A percentile compares a stretch with the other conserved stretches of the same genome.
Conservation (phyloP, 2,797 vertebrate species). For the Platyrinchus mystaceus region DNA sequence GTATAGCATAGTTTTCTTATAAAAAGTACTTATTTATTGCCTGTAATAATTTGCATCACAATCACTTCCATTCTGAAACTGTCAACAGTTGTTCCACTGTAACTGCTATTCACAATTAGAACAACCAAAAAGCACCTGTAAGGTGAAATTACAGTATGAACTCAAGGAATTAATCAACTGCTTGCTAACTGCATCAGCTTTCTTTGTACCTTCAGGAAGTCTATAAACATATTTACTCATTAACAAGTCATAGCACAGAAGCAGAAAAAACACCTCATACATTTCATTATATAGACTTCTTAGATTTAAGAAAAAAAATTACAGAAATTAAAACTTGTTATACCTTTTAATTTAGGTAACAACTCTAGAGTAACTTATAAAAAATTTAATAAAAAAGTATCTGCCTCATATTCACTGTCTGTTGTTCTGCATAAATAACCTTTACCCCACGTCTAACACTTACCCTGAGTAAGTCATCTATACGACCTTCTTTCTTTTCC, state of each 20-base stretch:
- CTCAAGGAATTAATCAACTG: neutral
- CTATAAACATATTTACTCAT: neutral
- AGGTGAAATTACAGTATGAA: neutral
- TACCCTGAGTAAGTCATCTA: conserved; percentile 98
- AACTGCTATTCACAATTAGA: neutral
- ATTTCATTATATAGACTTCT: neutral
- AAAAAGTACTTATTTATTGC: neutral
- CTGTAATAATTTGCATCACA: neutral
- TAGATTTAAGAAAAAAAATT: neutral
- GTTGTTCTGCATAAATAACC: neutral
- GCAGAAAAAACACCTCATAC: neutral
- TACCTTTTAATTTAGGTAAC: neutral
- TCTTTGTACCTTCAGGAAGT: neutral
- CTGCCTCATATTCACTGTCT: neutral
- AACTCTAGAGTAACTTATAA: neutral
- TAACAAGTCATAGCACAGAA: neutral
- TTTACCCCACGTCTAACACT: conserved; percentile 63
- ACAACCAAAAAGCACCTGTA: neutral
- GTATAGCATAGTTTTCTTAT: neutral
- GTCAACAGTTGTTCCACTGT: neutral
- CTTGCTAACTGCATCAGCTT: neutral
- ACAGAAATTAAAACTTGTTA: neutral
- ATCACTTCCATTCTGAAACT: neutral
- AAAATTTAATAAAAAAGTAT: neutral
- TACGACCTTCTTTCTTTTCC: conserved; percentile 98